Evolutionary conservation across 1,140 invertebrate genomes (phyloP).

Genomic region (Calephelis nemesis): DNA sequence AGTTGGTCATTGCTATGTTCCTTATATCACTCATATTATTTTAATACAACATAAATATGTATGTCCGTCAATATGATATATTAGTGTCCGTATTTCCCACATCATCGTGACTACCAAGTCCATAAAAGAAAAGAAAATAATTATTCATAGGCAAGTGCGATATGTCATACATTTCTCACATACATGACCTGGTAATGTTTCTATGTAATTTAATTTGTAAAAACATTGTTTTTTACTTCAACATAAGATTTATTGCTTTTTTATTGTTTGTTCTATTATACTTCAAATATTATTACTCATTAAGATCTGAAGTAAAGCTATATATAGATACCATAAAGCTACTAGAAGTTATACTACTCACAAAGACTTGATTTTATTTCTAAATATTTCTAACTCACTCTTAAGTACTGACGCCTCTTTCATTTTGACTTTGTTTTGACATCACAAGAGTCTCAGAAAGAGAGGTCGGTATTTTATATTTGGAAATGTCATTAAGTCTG

Average conservation of each 20-base stretch:
- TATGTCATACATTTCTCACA: constrained; percentile 70
- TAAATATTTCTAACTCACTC: too few relatives aligned
- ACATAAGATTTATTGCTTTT: constrained; percentile 11
- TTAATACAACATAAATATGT: constrained; percentile 34
- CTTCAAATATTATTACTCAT: background rate
- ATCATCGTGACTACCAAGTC: constrained; percentile 28
- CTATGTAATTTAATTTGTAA: constrained; percentile 30
- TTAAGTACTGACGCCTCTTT: too few relatives aligned
- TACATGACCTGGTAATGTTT: constrained; percentile 19
- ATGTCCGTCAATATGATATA: constrained; percentile 34
- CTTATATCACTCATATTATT: constrained; percentile 25
- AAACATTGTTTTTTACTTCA: constrained; percentile 20
- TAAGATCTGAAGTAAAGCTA: background rate
- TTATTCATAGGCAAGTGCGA: constrained; percentile 42
- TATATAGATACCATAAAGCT: too few relatives aligned
- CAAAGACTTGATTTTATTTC: too few relatives aligned
- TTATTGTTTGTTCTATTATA: background rate
- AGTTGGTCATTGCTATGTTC: constrained; percentile 6
- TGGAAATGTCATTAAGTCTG: too few relatives aligned
- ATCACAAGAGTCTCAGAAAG: too few relatives aligned
- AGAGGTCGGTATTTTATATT: too few relatives aligned
- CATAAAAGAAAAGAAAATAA: constrained; percentile 55
- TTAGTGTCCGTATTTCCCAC: constrained; percentile 48
- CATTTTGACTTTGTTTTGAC: too few relatives aligned
- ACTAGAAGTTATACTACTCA: too few relatives aligned